Conservation (phyloP, 2,113 vertebrate genomes). For the Chamaea fasciata region DNA sequence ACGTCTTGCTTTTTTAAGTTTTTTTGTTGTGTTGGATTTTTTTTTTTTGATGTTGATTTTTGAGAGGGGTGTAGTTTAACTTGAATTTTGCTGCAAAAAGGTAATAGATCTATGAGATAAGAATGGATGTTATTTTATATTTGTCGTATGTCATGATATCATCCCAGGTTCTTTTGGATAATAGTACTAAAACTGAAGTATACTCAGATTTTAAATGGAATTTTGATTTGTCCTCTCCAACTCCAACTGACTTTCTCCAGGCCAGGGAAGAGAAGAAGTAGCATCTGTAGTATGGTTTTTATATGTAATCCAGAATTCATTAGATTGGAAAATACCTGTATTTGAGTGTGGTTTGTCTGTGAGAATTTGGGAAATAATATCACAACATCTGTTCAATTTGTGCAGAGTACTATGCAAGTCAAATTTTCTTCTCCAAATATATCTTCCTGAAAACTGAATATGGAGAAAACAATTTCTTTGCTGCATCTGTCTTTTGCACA, state of each 20-base stretch:
- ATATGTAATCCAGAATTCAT: neutral
- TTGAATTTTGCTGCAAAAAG: neutral
- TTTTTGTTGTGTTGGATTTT: too few relatives aligned
- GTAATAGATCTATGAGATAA: neutral
- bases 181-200: neutral
- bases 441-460: neutral
- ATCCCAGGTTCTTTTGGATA: neutral
- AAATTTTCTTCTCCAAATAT: neutral
- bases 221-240: neutral
- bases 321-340: slow-evolving; percentile 20
- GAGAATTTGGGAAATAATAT: neutral
- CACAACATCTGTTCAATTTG: slow-evolving; percentile 1
- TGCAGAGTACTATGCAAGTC: neutral
- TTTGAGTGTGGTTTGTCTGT: neutral
- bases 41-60: neutral
- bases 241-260: neutral
- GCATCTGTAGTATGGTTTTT: neutral
- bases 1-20: neutral
- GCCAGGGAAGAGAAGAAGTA: neutral
- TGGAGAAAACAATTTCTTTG: neutral
- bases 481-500: slow-evolving; percentile 11
- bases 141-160: neutral
- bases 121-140: neutral
- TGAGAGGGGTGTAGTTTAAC: neutral
- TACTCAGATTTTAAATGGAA: neutral